phyloP scores from a whole-genome alignment of 2,797 vertebrate species.

The Urocyon cinereoargenteus region DNA sequence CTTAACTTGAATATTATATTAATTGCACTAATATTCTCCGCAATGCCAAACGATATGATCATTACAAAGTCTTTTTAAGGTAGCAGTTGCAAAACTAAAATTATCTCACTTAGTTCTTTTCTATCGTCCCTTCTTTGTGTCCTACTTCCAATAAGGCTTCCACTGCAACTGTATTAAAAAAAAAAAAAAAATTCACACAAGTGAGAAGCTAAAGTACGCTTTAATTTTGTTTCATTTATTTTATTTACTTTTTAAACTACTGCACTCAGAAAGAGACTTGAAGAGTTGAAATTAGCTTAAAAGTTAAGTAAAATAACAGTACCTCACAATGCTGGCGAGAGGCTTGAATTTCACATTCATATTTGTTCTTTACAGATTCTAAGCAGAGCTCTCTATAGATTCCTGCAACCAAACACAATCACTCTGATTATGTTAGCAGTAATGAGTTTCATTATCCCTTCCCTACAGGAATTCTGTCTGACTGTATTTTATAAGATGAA shows the following conservation, averaged over 20 bases:
- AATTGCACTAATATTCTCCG: conserved; percentile 56
- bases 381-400: conserved; percentile 96
- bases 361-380: conserved; percentile 99
- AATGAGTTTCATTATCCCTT: conserved; percentile 59
- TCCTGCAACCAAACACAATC: conserved; percentile 88
- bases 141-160: conserved; percentile 34
- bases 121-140: background rate
- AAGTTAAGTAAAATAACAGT: conserved; percentile 81
- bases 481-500: conserved; percentile 46
- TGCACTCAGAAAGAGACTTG: conserved; percentile 67
- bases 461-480: conserved; percentile 51
- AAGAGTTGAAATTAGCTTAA: conserved; percentile 74
- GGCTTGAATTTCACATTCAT: conserved; percentile 99
- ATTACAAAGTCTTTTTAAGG: conserved; percentile 33
- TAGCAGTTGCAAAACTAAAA: conserved; percentile 56
- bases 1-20: conserved; percentile 18
- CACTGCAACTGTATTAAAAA: background rate
- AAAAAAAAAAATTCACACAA: conserved; percentile 27
- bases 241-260: conserved; percentile 69
- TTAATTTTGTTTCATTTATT: conserved; percentile 53
- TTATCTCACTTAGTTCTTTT: conserved; percentile 23
- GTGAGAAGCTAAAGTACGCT: conserved; percentile 9
- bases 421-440: conserved; percentile 78
- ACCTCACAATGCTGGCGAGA: conserved; percentile 99
- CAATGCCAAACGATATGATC: conserved; percentile 17